These are phyloP conservation scores for Antedon mediterranea DNA, from an alignment of 53 echinoderm and acorn worm genomes.

Conservation along the genomic window DNA sequence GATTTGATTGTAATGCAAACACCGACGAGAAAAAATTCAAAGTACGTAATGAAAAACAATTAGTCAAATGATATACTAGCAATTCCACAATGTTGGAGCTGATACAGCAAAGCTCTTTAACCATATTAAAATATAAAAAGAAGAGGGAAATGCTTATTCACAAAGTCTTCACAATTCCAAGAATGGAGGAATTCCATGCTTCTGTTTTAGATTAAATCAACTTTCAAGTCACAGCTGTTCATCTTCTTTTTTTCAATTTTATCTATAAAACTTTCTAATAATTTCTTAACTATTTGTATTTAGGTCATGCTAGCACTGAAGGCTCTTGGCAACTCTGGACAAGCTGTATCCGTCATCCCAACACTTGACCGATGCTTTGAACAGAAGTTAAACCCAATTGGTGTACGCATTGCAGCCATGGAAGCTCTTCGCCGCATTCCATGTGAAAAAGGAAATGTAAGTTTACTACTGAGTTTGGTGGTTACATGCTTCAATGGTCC, in stretches of 20 bases:
- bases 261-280: background rate
- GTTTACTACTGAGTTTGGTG: background rate
- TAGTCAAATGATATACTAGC: too few species aligned
- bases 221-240: too few species aligned
- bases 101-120: too few species aligned
- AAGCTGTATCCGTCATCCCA: constrained; percentile 19
- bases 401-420: constrained; percentile 47
- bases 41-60: background rate
- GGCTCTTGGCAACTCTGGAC: constrained; percentile 42
- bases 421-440: constrained; percentile 34
- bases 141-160: background rate
- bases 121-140: too few species aligned
- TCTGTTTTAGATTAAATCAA: too few species aligned
- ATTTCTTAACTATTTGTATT: background rate
- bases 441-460: constrained; percentile 25
- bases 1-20: constrained; percentile 32
- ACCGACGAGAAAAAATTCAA: constrained; percentile 15
- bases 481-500: too few species aligned
- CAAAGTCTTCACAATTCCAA: background rate
- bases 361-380: constrained; percentile 3
- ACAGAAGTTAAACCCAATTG: constrained; percentile 11
- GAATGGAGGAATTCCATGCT: background rate
- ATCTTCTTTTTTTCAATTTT: too few species aligned
- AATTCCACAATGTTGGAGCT: too few species aligned
- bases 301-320: constrained; percentile 47